Conservation (phyloP, 1,140 invertebrate genomes). For the Aphidius gifuensis region DNA sequence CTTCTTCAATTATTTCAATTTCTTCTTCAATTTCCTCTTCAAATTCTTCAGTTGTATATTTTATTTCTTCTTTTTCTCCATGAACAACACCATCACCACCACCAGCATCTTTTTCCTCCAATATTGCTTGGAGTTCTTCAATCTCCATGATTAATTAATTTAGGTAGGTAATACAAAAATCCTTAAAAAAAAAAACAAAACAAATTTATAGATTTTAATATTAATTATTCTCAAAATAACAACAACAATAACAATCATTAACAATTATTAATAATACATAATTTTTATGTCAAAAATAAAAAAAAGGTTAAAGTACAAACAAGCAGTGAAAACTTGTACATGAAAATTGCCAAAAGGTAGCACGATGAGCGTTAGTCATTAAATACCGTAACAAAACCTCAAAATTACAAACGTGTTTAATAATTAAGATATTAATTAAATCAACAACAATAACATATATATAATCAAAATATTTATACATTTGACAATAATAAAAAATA, state of each 20-base stretch:
- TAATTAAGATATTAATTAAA: not conserved
- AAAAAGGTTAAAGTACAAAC: too few species aligned
- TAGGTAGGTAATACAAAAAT: not conserved
- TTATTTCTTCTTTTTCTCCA: constrained; percentile 7
- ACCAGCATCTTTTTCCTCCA: constrained; percentile 15
- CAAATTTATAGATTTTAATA: too few species aligned
- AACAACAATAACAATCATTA: too few species aligned
- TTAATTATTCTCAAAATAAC: too few species aligned
- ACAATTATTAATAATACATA: too few species aligned
- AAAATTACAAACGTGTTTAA: not conserved
- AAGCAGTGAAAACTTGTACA: too few species aligned
- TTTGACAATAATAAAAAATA: not conserved
- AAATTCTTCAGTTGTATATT: constrained; percentile 20
- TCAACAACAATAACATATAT: not conserved
- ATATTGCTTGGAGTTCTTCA: constrained; percentile 20
- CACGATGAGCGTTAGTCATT: not conserved
- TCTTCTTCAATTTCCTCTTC: constrained; percentile 30
- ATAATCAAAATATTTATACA: not conserved
- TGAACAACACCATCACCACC: constrained; percentile 10
- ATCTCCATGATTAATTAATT: constrained; percentile 13
- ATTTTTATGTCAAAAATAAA: too few species aligned
- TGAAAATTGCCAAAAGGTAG: not conserved
- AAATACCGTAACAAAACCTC: not conserved
- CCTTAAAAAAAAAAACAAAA: not conserved
- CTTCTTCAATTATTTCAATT: constrained; percentile 38